Conservation (phyloP, 2,888 invertebrate species). For the Cheilosia grossa region DNA sequence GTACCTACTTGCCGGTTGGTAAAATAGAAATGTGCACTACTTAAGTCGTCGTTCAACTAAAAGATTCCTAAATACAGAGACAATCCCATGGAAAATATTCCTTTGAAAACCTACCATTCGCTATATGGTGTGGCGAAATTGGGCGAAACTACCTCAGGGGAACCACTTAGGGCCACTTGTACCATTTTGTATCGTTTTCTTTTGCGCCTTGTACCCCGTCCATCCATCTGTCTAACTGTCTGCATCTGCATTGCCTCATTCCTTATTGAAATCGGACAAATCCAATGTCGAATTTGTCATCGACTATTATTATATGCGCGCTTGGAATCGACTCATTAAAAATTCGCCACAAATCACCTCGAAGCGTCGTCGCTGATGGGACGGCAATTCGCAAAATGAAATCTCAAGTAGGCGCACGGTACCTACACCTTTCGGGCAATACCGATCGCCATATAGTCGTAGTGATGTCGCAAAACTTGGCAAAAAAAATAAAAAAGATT, state of each 20-base stretch:
- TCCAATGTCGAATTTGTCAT: constrained; percentile 42
- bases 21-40: constrained; percentile 56
- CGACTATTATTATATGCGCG: background rate
- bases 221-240: constrained; percentile 33
- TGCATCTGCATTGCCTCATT: constrained; percentile 21
- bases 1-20: constrained; percentile 32
- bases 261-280: constrained; percentile 14
- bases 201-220: constrained; percentile 9
- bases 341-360: constrained; percentile 50
- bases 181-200: constrained; percentile 12
- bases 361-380: constrained; percentile 28
- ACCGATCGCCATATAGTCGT: constrained; percentile 8
- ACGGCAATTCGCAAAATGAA: constrained; percentile 30
- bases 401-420: constrained; percentile 16
- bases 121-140: constrained; percentile 26
- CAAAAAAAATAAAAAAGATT: constrained; percentile 1
- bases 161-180: constrained; percentile 46
- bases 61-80: constrained; percentile 20
- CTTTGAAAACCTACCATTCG: constrained; percentile 34
- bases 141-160: constrained; percentile 30
- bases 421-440: constrained; percentile 5
- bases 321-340: constrained; percentile 49
- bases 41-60: constrained; percentile 39
- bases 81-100: constrained; percentile 32
- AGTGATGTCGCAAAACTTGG: constrained; percentile 22